Evolutionary conservation across 2,113 vertebrate genomes (phyloP).

Genomic region (Lepisosteus osseus): DNA sequence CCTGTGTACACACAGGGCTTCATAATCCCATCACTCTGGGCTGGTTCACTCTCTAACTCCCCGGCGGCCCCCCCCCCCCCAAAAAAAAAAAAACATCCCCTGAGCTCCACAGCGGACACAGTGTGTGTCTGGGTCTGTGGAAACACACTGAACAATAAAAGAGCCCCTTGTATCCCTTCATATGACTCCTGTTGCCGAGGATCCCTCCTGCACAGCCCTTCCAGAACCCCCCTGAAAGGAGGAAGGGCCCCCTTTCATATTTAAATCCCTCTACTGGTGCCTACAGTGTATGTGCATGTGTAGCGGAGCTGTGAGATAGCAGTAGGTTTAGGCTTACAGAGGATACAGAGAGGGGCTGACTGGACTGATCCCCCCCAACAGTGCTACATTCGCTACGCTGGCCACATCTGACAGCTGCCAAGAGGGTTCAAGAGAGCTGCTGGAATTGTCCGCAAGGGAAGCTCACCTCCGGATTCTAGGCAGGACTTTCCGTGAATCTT

Average conservation of each 20-base stretch:
- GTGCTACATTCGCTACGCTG: background rate
- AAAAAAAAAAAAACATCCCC: too few species aligned
- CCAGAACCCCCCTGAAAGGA: slow-evolving; percentile 8
- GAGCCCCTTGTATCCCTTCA: background rate
- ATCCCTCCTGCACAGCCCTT: background rate
- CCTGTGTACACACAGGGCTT: too few species aligned
- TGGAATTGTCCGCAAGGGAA: background rate
- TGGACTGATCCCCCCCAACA: background rate
- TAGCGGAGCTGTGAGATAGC: background rate
- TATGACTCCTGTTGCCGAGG: background rate
- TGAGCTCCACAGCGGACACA: too few species aligned
- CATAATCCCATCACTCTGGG: too few species aligned
- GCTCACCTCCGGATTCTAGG: background rate
- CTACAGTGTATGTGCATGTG: slow-evolving; percentile 7
- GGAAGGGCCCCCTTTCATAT: slow-evolving; percentile 12
- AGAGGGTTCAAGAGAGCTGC: background rate
- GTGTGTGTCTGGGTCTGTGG: background rate
- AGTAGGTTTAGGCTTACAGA: slow-evolving; percentile 9
- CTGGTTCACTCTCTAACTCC: too few species aligned
- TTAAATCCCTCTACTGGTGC: slow-evolving; percentile 9
- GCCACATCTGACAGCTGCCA: background rate
- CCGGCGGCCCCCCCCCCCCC: too few species aligned
- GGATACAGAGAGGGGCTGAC: slow-evolving; percentile 4
- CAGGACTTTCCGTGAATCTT: background rate
- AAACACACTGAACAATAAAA: slow-evolving; percentile 1